Evolutionary conservation across 2,888 invertebrate genomes (phyloP).

Genomic region (Orthosia incerta): DNA sequence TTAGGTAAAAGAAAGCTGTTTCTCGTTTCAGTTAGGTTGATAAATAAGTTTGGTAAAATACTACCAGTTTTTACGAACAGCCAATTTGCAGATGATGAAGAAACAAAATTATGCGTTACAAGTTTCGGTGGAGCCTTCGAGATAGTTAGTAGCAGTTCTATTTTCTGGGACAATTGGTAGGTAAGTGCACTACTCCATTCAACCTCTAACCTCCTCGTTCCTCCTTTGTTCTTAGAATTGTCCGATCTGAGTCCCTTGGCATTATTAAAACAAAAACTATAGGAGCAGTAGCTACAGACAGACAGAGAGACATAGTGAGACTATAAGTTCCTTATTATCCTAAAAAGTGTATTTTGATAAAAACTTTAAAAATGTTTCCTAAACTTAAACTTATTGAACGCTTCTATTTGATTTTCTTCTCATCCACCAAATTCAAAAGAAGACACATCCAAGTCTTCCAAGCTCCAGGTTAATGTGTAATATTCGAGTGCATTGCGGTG

Average conservation of each 20-base stretch:
- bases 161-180: neutral
- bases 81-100: neutral
- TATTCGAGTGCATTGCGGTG: constrained; percentile 75
- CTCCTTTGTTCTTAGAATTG: neutral
- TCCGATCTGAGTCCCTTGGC: neutral
- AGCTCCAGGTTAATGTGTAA: constrained; percentile 55
- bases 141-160: neutral
- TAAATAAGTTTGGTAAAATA: neutral
- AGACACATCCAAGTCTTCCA: constrained; percentile 59
- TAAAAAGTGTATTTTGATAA: neutral
- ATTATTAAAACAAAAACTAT: neutral
- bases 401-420: no score
- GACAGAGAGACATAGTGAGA: neutral
- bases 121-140: neutral
- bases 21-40: neutral
- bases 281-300: neutral
- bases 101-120: neutral
- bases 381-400: no score
- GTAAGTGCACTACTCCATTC: no score
- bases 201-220: no score
- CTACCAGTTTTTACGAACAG: neutral
- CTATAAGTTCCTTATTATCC: neutral
- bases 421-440: constrained; percentile 10
- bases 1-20: neutral
- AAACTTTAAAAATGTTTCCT: no score